Evolutionary conservation across 2,888 invertebrate genomes (phyloP).

Genomic region (Hipparchia sbordonii): DNA sequence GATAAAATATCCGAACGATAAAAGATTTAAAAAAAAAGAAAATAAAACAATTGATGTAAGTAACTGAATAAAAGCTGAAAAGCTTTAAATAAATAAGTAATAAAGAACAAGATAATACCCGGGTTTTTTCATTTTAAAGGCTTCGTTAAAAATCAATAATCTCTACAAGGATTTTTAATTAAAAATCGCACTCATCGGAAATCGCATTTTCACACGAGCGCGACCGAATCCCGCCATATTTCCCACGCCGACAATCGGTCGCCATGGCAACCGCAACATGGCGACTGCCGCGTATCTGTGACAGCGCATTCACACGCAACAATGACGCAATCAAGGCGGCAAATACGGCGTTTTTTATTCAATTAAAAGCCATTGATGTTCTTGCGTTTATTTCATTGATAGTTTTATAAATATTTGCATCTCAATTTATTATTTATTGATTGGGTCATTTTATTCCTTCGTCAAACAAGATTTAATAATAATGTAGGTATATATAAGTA

Average conservation of each 20-base stretch:
- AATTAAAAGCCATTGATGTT: slow-evolving; percentile 39
- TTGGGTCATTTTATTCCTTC: too few species aligned
- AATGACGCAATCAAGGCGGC: slow-evolving; percentile 48
- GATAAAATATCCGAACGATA: background rate
- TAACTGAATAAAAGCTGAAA: background rate
- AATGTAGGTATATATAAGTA: too few species aligned
- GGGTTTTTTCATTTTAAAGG: background rate
- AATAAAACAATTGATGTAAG: background rate
- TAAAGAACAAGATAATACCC: background rate
- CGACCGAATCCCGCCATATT: slow-evolving; percentile 32
- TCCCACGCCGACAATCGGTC: slow-evolving; percentile 47
- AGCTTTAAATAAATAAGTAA: background rate
- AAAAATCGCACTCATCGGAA: slow-evolving; percentile 21
- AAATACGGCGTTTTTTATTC: slow-evolving; percentile 40
- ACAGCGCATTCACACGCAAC: slow-evolving; percentile 51
- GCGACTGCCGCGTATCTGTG: slow-evolving; percentile 45
- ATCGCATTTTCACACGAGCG: slow-evolving; percentile 21
- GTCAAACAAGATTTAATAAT: too few species aligned
- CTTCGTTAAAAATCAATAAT: slow-evolving; percentile 21
- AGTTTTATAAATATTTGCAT: background rate
- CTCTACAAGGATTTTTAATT: slow-evolving; percentile 21
- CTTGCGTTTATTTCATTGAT: background rate
- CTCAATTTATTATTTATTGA: background rate
- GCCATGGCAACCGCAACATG: slow-evolving; percentile 55
- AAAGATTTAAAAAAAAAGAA: background rate